Conservation (phyloP, 2,113 vertebrate species). For the Embiotoca jacksoni region DNA sequence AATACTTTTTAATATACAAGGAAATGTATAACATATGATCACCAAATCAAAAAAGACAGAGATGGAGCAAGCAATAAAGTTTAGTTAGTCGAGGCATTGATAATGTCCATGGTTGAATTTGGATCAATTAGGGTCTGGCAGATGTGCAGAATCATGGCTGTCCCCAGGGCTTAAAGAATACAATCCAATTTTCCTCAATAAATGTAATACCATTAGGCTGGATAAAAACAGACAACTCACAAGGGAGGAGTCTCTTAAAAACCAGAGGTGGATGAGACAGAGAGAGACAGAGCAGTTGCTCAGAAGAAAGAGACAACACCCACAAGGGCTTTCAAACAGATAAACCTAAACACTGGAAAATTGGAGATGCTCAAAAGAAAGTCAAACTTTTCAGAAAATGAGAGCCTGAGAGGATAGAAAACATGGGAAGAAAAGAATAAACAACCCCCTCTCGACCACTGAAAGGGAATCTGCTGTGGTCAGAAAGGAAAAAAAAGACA, state of each 20-base stretch:
- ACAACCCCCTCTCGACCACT: constrained; percentile 6
- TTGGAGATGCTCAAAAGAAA: constrained; percentile 4
- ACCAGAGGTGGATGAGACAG: constrained; percentile 37
- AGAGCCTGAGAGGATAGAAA: constrained; percentile 34
- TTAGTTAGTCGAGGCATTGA: constrained; percentile 80
- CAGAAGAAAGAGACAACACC: constrained; percentile 50
- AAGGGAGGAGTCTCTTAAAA: constrained; percentile 77
- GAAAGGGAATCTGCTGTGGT: constrained; percentile 15
- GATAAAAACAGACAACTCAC: constrained; percentile 70
- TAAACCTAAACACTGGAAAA: constrained; percentile 24
- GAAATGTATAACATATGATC: not conserved
- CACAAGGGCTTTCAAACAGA: constrained; percentile 62
- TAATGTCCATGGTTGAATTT: constrained; percentile 89
- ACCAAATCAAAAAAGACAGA: constrained; percentile 5
- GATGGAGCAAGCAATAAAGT: constrained; percentile 64
- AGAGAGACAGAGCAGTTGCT: constrained; percentile 67
- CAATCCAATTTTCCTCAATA: constrained; percentile 91
- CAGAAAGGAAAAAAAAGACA: constrained; percentile 25
- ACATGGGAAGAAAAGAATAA: constrained; percentile 9
- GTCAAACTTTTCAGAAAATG: constrained; percentile 20
- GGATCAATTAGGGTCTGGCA: constrained; percentile 86
- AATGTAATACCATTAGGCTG: constrained; percentile 90
- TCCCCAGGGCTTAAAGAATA: constrained; percentile 85
- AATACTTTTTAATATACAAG: constrained; percentile 11
- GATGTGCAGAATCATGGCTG: constrained; percentile 82